Evolutionary conservation across 2,797 vertebrate species (phyloP), one percentile per base, ranked within the genome.

Genomic region (Diglossa cyanea): DNA sequence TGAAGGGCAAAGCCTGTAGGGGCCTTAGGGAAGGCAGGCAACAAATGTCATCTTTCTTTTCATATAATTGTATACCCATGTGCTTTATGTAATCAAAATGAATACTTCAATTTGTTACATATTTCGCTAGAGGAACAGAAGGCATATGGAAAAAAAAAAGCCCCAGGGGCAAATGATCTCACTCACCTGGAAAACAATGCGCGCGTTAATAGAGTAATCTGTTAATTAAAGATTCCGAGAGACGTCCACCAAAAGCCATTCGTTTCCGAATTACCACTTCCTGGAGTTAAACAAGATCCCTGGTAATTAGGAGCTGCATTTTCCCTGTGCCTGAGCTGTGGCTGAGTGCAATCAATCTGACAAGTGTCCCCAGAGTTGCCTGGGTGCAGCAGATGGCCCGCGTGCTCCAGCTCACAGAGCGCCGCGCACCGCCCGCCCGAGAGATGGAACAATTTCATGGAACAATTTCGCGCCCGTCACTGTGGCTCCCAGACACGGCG

Each of bases 221-320:
- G 88, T 96, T 97, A 96, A 97, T 97, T 97, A 97, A 96, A 96
- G 96, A 77, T 95, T 91, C 88, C 73, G 48, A 96, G 54, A 96
- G 96, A 83, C 84, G 86, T 67, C 86, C 91, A 94, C 73, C 77
- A 94, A 96, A 96, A 97, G 92, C 65, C 94, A 80, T 93, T 95
- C 88, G 86, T 85, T 96, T 94, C 58, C 83, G 94, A 97, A 96
- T 94, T 92, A 84, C 71, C 66, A 78, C 62, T 95, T 97, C 91
- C 86, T 65, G 37, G 44, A 90, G 85, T 95, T 91, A 51, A 96
- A 86, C 62, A 94, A 94, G 88, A 94, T 86, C 66, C 55, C 21
- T 6, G 47, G 72, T 86, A 93, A 96, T 96, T 94, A 97, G 84
- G 88, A 92, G 24, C 35, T 75, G 51, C 21, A 31, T 88, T 95